Evolutionary conservation across 1,140 invertebrate species (phyloP).

Genomic region (Drosophila teissieri): DNA sequence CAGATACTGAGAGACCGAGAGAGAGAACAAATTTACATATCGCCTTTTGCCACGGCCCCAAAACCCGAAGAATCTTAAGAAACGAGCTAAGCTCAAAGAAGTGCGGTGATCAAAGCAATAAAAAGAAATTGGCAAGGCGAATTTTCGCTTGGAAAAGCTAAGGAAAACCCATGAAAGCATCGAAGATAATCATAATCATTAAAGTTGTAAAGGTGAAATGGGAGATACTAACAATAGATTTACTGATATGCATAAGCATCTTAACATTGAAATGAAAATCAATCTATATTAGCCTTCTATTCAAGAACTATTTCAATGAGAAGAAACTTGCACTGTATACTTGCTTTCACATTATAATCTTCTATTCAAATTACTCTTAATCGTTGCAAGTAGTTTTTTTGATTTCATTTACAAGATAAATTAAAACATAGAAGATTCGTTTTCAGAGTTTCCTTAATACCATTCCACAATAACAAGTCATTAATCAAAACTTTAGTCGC

Average conservation of each 20-base stretch:
- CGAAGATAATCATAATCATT: slow-evolving; percentile 18
- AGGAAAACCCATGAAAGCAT: slow-evolving; percentile 5
- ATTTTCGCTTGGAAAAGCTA: slow-evolving; percentile 6
- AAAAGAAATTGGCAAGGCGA: slow-evolving; percentile 36
- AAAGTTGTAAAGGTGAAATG: slow-evolving; percentile 2
- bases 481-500: slow-evolving; percentile 29
- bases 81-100: slow-evolving; percentile 13
- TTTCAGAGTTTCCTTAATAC: not conserved
- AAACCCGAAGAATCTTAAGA: slow-evolving; percentile 12
- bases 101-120: slow-evolving; percentile 12
- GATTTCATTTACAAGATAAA: not conserved
- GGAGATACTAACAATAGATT: slow-evolving; percentile 1
- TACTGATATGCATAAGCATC: slow-evolving; percentile 1
- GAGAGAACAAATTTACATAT: slow-evolving; percentile 58
- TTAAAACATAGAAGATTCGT: not conserved
- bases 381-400: no score
- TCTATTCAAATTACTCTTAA: no score
- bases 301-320: not conserved
- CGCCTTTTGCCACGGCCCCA: slow-evolving; percentile 20
- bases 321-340: no score
- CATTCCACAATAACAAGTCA: slow-evolving; percentile 1
- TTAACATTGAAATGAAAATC: slow-evolving; percentile 4
- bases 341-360: no score
- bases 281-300: not conserved
- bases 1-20: slow-evolving; percentile 6